A percentile compares a stretch with the other conserved stretches of the same genome.
Conservation (phyloP, 2,888 invertebrate genomes). For the Pollenia angustigena region DNA sequence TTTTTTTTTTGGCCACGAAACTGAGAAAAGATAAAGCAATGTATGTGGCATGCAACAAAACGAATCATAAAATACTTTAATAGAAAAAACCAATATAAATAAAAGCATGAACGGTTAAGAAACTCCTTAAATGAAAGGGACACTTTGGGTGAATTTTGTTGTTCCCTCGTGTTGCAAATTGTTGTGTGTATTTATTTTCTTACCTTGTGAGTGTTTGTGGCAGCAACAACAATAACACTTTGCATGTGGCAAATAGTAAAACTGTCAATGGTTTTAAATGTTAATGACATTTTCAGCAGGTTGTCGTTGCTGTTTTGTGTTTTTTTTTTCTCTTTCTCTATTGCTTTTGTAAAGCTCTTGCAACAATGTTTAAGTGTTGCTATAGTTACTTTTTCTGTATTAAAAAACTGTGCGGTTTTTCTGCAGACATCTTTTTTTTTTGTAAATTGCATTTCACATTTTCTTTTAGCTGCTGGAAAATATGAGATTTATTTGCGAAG, state of each 20-base stretch:
- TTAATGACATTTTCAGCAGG: constrained; percentile 66
- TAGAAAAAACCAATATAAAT: constrained; percentile 33
- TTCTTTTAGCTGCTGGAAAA: constrained; percentile 12
- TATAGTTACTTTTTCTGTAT: constrained; percentile 16
- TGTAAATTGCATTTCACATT: constrained; percentile 22
- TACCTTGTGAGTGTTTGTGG: constrained; percentile 5
- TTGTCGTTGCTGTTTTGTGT: constrained; percentile 31
- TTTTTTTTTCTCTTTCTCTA: not conserved
- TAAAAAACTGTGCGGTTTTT: not conserved
- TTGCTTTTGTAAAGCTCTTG: not conserved
- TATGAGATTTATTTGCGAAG: not conserved
- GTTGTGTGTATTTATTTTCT: constrained; percentile 43
- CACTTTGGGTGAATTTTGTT: constrained; percentile 50
- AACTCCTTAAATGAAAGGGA: constrained; percentile 34
- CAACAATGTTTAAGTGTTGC: constrained; percentile 38
- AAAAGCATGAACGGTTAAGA: not conserved
- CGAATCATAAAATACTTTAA: constrained; percentile 35
- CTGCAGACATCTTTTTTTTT: not conserved
- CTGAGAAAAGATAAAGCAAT: not conserved
- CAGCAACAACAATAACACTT: constrained; percentile 12
- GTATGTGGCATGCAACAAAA: constrained; percentile 19
- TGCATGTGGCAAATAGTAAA: constrained; percentile 51
- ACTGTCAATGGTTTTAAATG: constrained; percentile 61
- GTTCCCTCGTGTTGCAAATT: constrained; percentile 50
- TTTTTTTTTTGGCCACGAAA: not conserved